Evolutionary conservation across 1,140 invertebrate species (phyloP).

Genomic region (Ladona fulva): DNA sequence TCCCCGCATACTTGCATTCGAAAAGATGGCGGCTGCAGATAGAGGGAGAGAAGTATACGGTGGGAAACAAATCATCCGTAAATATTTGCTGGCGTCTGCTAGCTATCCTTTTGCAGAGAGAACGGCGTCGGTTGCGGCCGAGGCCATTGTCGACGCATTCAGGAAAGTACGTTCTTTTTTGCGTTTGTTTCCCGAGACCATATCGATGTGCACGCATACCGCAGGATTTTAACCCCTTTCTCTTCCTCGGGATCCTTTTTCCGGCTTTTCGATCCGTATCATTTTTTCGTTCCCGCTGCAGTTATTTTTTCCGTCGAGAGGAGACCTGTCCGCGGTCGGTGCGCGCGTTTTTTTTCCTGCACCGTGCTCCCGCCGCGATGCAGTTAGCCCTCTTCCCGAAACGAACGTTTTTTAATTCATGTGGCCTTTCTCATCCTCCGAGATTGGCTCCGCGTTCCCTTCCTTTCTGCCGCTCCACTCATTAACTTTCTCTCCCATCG

Average conservation of each 20-base stretch:
- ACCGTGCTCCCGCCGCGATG: no score
- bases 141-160: not conserved
- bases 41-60: not conserved
- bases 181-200: not conserved
- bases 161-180: not conserved
- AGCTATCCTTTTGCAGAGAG: not conserved
- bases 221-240: not conserved
- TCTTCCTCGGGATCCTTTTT: not conserved
- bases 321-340: no score
- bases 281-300: not conserved
- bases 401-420: no score
- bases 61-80: not conserved
- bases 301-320: no score
- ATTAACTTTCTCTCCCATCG: no score
- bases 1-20: not conserved
- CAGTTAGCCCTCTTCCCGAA: no score
- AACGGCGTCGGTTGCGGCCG: not conserved
- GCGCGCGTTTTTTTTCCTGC: no score
- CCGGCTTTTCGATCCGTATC: not conserved
- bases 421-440: no score
- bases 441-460: no score
- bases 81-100: slow-evolving; percentile 4
- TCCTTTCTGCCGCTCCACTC: no score
- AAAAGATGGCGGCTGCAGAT: not conserved
- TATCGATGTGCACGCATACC: no score